These are phyloP conservation scores for Myiagra hebetior DNA, from an alignment of 2,113 vertebrate species.

Conservation along the genomic window DNA sequence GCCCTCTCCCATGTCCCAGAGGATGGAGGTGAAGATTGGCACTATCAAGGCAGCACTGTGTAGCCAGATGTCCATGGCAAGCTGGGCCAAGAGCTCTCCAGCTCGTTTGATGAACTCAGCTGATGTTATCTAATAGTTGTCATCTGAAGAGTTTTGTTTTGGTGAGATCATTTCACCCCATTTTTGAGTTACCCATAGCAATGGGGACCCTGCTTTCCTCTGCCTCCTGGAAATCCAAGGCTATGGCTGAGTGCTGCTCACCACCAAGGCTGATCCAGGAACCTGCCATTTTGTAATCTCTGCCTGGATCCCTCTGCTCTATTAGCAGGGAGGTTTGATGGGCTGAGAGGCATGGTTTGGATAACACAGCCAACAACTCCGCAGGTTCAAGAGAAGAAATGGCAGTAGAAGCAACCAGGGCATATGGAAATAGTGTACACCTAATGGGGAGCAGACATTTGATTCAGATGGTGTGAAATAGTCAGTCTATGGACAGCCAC, in stretches of 20 bases:
- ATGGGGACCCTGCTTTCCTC: not conserved
- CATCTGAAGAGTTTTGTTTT: not conserved
- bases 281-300: not conserved
- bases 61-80: conserved; percentile 4
- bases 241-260: not conserved
- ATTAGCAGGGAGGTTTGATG: not conserved
- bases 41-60: not conserved
- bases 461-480: not conserved
- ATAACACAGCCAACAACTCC: not conserved
- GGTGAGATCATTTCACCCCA: not conserved
- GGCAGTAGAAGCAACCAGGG: not conserved
- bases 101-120: not conserved
- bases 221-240: not conserved
- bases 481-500: not conserved
- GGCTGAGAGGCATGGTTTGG: not conserved
- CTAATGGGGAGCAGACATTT: not conserved
- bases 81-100: not conserved
- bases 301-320: not conserved
- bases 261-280: not conserved
- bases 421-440: not conserved
- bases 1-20: not conserved
- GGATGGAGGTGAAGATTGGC: not conserved
- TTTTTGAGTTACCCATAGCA: not conserved
- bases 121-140: not conserved
- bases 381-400: not conserved